phyloP scores from a whole-genome alignment of 2,113 vertebrate species.

The Nesoenas mayeri region DNA sequence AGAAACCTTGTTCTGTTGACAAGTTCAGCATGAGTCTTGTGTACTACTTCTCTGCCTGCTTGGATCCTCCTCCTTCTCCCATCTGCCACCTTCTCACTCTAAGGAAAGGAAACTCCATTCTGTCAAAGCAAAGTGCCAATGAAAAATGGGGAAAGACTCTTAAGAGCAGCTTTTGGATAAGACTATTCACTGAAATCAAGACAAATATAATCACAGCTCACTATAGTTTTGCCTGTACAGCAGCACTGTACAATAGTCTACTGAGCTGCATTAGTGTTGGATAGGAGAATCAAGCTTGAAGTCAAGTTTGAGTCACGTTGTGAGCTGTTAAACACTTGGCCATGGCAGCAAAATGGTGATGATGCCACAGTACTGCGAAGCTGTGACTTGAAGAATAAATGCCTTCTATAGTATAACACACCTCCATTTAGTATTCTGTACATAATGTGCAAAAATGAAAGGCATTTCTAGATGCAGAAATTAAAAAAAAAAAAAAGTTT shows the following conservation, averaged over 20 bases:
- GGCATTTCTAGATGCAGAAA: background rate
- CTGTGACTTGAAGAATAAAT: background rate
- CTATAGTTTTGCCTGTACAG: background rate
- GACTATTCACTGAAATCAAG: background rate
- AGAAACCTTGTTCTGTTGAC: conserved; percentile 67
- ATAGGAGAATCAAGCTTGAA: background rate
- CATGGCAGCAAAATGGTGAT: background rate
- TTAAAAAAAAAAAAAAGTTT: background rate
- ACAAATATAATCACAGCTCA: background rate
- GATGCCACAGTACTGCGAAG: background rate
- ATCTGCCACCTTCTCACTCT: conserved; percentile 56
- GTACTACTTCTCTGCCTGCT: conserved; percentile 42
- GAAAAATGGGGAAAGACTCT: conserved; percentile 30
- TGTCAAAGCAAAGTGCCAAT: conserved; percentile 43
- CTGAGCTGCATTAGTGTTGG: background rate
- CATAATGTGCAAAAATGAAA: background rate
- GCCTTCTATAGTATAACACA: background rate
- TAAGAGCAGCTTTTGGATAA: background rate
- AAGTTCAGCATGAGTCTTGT: conserved; percentile 41
- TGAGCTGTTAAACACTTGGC: background rate
- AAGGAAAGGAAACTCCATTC: conserved; percentile 47
- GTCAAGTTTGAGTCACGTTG: background rate
- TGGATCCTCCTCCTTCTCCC: conserved; percentile 53
- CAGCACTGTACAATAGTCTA: background rate
- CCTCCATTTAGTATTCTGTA: background rate